A percentile compares a stretch with the other conserved stretches of the same genome.
phyloP scores from a whole-genome alignment of 2,113 vertebrate species.

The Trogon melanurus region DNA sequence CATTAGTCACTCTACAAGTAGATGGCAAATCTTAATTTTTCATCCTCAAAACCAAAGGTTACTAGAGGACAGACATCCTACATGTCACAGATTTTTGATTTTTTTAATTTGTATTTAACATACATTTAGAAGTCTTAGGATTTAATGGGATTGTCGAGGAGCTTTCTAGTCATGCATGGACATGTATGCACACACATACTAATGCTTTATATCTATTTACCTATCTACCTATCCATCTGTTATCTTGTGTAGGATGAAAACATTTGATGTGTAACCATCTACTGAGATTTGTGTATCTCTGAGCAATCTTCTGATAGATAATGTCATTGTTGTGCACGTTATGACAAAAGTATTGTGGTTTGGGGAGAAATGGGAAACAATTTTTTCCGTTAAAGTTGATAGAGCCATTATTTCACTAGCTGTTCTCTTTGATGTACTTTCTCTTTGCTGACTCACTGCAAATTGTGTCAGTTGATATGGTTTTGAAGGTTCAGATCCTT shows the following conservation, averaged over 20 bases:
- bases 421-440: background rate
- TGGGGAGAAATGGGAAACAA: background rate
- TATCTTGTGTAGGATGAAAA: background rate
- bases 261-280: background rate
- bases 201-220: background rate
- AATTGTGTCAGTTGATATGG: background rate
- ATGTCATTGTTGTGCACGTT: background rate
- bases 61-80: background rate
- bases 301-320: background rate
- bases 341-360: background rate
- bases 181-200: background rate
- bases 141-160: background rate
- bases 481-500: background rate
- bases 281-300: background rate
- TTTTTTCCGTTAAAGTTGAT: background rate
- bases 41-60: conserved; percentile 28
- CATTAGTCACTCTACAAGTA: conserved; percentile 22
- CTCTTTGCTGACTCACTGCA: background rate
- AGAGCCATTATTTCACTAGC: background rate
- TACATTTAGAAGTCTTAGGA: background rate
- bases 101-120: background rate
- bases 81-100: background rate
- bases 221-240: background rate
- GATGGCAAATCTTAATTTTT: conserved; percentile 49
- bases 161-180: background rate